A percentile compares a stretch with the other conserved stretches of the same genome.
Conservation (phyloP, 1,140 invertebrate species). For the Nymphalis io region DNA sequence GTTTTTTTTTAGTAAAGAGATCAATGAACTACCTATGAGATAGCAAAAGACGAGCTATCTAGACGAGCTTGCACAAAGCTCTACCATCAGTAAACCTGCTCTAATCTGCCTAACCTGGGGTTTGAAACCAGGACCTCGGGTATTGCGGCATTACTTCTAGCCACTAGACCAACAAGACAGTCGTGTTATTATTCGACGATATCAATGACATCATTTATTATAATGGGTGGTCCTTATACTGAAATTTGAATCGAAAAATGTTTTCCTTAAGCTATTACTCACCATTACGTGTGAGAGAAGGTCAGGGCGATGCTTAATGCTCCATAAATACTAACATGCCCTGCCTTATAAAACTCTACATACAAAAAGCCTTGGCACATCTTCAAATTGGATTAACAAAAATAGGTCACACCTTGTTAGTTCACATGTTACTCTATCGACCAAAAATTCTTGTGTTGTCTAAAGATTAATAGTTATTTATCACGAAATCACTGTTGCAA, state of each 20-base stretch:
- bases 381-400: slow-evolving; percentile 20
- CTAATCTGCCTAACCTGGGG: too few species aligned
- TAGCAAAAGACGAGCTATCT: too few species aligned
- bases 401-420: slow-evolving; percentile 26
- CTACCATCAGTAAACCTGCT: too few species aligned
- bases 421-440: slow-evolving; percentile 20
- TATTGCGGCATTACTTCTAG: too few species aligned
- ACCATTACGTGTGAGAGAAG: background rate
- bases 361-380: slow-evolving; percentile 14
- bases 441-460: slow-evolving; percentile 13
- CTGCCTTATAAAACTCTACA: slow-evolving; percentile 4
- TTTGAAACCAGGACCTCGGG: too few species aligned
- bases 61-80: too few species aligned
- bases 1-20: too few species aligned
- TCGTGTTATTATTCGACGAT: background rate
- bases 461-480: slow-evolving; percentile 35
- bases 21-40: too few species aligned
- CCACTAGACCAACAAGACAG: too few species aligned
- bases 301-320: slow-evolving; percentile 1
- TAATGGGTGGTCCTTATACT: too few species aligned
- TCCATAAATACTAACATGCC: slow-evolving; percentile 13
- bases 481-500: slow-evolving; percentile 30
- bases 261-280: slow-evolving; percentile 2
- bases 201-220: background rate
- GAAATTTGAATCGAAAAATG: background rate